phyloP scores from a whole-genome alignment of 2,113 vertebrate genomes.

The Syngnathoides biaculeatus region DNA sequence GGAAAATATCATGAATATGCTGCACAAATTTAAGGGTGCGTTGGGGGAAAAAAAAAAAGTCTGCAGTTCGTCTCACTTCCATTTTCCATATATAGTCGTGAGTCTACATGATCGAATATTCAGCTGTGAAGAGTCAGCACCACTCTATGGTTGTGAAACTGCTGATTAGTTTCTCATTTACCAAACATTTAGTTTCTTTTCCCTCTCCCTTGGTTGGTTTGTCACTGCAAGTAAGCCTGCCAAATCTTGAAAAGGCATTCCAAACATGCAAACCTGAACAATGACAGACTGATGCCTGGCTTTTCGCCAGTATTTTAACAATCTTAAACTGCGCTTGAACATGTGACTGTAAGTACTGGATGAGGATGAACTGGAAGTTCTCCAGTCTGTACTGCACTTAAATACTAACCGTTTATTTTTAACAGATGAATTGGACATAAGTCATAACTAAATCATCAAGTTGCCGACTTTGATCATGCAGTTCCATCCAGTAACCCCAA shows the following conservation, averaged over 20 bases:
- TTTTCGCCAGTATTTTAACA: constrained; percentile 18
- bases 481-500: neutral
- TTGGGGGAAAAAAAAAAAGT: neutral
- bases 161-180: constrained; percentile 45
- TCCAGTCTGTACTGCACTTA: constrained; percentile 23
- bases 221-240: constrained; percentile 22
- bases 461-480: constrained; percentile 15
- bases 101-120: constrained; percentile 25
- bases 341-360: neutral
- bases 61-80: constrained; percentile 1
- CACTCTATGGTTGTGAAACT: constrained; percentile 30
- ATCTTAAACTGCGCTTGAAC: neutral
- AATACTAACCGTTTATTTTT: constrained; percentile 18
- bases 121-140: constrained; percentile 16
- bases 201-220: constrained; percentile 5
- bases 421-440: constrained; percentile 9
- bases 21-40: neutral
- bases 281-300: constrained; percentile 19
- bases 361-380: constrained; percentile 14
- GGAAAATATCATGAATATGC: neutral
- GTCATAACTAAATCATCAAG: constrained; percentile 15
- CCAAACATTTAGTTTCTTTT: constrained; percentile 19
- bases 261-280: constrained; percentile 36
- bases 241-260: constrained; percentile 44
- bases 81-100: constrained; percentile 54